Base-by-base conservation (phyloP, 2,888 invertebrate species). In the Ectemnius continuus region DNA sequence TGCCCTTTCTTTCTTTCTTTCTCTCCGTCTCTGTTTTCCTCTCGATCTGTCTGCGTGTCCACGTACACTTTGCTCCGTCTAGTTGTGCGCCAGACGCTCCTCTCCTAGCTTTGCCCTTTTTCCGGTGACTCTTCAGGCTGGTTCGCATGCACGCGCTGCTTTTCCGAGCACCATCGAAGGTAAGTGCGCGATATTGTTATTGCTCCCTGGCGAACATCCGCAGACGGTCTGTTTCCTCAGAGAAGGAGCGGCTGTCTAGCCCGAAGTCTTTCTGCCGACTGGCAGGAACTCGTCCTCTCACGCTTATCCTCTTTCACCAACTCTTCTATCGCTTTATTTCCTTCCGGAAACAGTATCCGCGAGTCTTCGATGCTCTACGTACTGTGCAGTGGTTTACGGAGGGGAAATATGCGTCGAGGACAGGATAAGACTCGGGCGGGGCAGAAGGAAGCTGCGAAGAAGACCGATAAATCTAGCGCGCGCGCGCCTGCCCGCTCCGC, bases 151-250 rank as follows among this genome's bases (percentile, higher is more conserved):
- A 78, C 78, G 74, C 70, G 74, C 74, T 65, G 64, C 69, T 60
- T 65, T 36, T 60, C 61, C 62, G 69, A 70, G 72, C 75, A 68
- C 69, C 79, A 72, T 68, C 57, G 69, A 61, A 71, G 72, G 65
- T 70, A 68, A 75, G 70, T 80, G 78, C 76, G 78, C 74, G 72
- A 73, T 80, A 81, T 85, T 82, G 82, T 84, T 85, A 85, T 85
- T 85, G 84, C 83, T 83, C 82, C 79, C 81, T 11, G 36, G 81
- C 80, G 76, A 71, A 71, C 69, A 63, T 56, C 66, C 52, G 52
- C 75, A 73, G 75, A 26, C 75, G 79, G 75, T 74, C 74, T 72
- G 83, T 74, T 81, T 78, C 84, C 78, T 83, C 84, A 77, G 80
- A 77, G 80, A 78, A 79, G 73, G 52, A 14, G 52, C 16, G 52